Conservation (phyloP, 2,113 vertebrate species). For the Heterotis niloticus region DNA sequence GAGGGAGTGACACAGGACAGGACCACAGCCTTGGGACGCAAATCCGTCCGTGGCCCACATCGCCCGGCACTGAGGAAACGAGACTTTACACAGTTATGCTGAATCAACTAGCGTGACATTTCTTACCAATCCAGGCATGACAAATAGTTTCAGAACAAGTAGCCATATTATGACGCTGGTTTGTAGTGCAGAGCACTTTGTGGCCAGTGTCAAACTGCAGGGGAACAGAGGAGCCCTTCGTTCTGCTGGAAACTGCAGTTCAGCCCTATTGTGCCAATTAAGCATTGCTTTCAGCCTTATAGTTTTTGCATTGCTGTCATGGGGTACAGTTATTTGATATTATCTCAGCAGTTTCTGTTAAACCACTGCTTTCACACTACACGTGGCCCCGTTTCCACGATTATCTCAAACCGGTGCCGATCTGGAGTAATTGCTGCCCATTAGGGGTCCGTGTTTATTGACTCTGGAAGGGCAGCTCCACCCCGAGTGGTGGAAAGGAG, state of each 20-base stretch:
- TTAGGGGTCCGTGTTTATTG: conserved; percentile 23
- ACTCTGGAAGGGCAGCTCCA: conserved; percentile 20
- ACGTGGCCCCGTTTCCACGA: conserved; percentile 14
- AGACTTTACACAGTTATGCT: too few relatives aligned
- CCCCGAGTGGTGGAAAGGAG: not conserved
- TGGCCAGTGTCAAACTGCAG: not conserved
- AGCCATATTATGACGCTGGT: not conserved
- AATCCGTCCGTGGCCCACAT: too few relatives aligned
- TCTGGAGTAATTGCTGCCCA: conserved; percentile 27
- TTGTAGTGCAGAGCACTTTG: conserved; percentile 7
- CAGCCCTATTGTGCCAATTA: conserved; percentile 13
- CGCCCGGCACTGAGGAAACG: too few relatives aligned
- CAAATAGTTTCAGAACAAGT: not conserved
- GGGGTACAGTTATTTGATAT: conserved; percentile 19
- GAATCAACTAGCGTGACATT: not conserved
- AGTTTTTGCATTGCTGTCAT: conserved; percentile 9
- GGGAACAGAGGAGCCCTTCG: not conserved
- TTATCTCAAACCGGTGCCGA: conserved; percentile 20
- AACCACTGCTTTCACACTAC: not conserved
- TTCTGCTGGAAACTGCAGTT: not conserved
- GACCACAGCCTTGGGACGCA: not conserved
- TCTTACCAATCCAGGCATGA: not conserved
- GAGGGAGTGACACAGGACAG: not conserved
- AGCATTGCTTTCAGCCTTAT: conserved; percentile 21
- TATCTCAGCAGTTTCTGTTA: conserved; percentile 28